phyloP scores from a whole-genome alignment of 1,140 invertebrate species.

The Ctenoplectra terminalis region DNA sequence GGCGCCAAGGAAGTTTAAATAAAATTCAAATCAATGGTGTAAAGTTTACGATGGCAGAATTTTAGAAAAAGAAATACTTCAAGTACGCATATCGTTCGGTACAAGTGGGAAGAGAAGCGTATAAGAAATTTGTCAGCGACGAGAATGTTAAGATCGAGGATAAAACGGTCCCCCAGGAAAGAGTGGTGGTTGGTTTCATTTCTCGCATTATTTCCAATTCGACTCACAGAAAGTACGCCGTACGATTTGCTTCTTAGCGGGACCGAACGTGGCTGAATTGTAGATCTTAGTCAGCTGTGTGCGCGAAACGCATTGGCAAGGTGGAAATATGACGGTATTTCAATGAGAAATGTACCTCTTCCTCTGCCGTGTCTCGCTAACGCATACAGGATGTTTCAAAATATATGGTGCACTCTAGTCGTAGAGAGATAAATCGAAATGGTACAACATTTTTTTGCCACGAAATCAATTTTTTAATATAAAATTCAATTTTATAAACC shows the following conservation, averaged over 20 bases:
- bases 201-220: conserved; percentile 49
- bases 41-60: neutral
- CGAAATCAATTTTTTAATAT: neutral
- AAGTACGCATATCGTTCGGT: no score
- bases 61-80: no score
- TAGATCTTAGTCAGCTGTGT: conserved; percentile 52
- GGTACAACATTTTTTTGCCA: neutral
- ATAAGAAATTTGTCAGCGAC: conserved; percentile 18
- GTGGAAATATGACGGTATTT: conserved; percentile 68
- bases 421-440: neutral
- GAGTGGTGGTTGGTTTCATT: neutral
- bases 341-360: conserved; percentile 64
- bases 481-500: neutral
- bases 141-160: conserved; percentile 17
- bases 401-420: neutral
- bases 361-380: conserved; percentile 16
- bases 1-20: neutral
- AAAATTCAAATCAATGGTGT: neutral
- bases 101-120: neutral
- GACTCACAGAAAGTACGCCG: conserved; percentile 16
- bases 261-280: conserved; percentile 37
- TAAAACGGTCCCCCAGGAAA: neutral
- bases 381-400: neutral
- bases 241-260: conserved; percentile 56
- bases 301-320: conserved; percentile 49